Conservation (phyloP, 2,888 invertebrate species). For the Electrophaes corylata region DNA sequence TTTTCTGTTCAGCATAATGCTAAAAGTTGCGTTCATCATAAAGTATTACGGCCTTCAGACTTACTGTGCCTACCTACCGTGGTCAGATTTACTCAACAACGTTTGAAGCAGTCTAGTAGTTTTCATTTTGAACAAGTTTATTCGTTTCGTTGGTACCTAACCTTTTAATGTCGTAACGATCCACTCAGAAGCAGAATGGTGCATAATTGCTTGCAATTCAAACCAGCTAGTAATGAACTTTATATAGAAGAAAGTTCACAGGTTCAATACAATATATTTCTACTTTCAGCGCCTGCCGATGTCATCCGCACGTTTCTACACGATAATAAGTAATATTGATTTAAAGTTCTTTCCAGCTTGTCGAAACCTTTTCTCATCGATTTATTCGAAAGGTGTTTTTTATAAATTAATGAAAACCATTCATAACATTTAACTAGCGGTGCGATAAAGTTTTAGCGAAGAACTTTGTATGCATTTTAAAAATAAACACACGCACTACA, state of each 20-base stretch:
- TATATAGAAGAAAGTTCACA: slow-evolving; percentile 5
- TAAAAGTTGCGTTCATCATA: too few relatives aligned
- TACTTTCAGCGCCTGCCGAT: not conserved
- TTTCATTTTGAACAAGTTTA: not conserved
- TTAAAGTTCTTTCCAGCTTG: not conserved
- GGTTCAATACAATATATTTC: slow-evolving; percentile 13
- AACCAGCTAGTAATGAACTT: not conserved
- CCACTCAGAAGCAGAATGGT: not conserved
- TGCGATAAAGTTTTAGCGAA: not conserved
- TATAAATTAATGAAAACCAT: slow-evolving; percentile 25
- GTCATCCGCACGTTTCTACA: slow-evolving; percentile 28
- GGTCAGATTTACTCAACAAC: not conserved
- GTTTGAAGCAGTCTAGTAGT: not conserved
- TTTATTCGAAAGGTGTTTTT: slow-evolving; percentile 23
- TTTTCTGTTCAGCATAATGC: not conserved
- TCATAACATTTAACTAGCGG: too few relatives aligned
- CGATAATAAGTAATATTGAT: not conserved
- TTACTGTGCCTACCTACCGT: too few relatives aligned
- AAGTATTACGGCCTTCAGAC: too few relatives aligned
- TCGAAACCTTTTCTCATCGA: not conserved
- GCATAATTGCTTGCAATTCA: not conserved
- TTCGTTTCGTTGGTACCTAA: not conserved
- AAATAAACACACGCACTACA: too few relatives aligned
- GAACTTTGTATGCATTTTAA: not conserved
- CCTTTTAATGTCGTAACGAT: not conserved